Percentiles rank a stretch among this genome's conserved stretches.
These are phyloP conservation scores for Diachasma alloeum DNA, from an alignment of 1,140 invertebrate species.

Conservation along the genomic window DNA sequence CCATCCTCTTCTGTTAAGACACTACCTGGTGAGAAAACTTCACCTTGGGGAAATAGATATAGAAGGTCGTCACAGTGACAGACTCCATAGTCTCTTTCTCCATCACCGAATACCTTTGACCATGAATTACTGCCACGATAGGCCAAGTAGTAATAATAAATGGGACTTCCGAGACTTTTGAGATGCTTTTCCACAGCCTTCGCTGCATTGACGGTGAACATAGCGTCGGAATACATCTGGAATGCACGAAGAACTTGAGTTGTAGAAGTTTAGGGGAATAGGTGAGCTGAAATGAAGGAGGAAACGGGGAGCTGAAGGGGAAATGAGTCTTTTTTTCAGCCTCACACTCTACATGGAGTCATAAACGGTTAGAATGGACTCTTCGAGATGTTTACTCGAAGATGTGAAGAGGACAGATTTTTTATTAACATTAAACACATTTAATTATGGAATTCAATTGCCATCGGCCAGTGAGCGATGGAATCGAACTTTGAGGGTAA, in stretches of 20 bases:
- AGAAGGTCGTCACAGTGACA: conserved; percentile 78
- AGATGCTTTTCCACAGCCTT: conserved; percentile 67
- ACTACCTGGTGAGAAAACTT: conserved; percentile 63
- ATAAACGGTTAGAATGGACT: too few species aligned
- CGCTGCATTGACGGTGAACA: conserved; percentile 69
- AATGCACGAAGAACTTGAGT: background rate
- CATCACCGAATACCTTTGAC: conserved; percentile 72
- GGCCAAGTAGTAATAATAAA: conserved; percentile 72
- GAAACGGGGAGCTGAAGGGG: too few species aligned
- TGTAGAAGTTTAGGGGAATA: background rate
- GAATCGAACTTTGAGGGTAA: too few species aligned
- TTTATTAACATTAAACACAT: too few species aligned
- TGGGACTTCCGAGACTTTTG: conserved; percentile 52
- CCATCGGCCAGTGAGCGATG: too few species aligned
- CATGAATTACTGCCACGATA: conserved; percentile 72
- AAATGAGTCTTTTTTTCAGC: too few species aligned
- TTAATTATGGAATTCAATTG: too few species aligned
- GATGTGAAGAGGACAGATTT: too few species aligned
- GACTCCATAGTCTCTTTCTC: conserved; percentile 70
- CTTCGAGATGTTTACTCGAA: too few species aligned
- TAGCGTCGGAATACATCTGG: conserved; percentile 73
- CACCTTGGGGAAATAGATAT: conserved; percentile 74
- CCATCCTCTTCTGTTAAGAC: conserved; percentile 61
- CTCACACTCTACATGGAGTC: too few species aligned
- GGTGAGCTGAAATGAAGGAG: too few species aligned